phyloP scores from a whole-genome alignment of 2,113 vertebrate genomes.

The Cephalopholis sonnerati region DNA sequence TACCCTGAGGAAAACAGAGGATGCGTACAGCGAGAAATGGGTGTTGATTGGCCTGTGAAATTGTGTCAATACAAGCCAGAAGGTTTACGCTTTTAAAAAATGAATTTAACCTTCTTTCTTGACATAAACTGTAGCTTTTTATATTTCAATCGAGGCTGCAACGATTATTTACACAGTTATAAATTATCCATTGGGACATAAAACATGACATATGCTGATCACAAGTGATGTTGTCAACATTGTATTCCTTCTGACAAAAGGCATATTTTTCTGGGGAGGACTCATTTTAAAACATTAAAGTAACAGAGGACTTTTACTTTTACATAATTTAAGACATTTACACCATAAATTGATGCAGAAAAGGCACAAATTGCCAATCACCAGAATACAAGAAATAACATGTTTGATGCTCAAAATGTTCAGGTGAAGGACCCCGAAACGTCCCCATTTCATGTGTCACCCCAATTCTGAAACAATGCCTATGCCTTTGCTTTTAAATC shows the following conservation, averaged over 20 bases:
- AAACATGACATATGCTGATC: background rate
- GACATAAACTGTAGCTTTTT: background rate
- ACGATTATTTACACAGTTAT: background rate
- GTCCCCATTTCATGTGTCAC: too few species aligned
- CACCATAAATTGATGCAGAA: too few species aligned
- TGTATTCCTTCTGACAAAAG: background rate
- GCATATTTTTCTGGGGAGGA: too few species aligned
- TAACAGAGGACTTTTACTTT: too few species aligned
- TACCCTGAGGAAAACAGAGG: slow-evolving; percentile 32
- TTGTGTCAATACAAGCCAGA: slow-evolving; percentile 5
- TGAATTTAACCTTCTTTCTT: background rate
- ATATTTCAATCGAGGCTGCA: background rate
- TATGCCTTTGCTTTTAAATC: too few species aligned
- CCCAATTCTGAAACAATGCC: too few species aligned
- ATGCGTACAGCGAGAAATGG: background rate
- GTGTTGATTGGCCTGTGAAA: slow-evolving; percentile 43
- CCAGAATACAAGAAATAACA: too few species aligned
- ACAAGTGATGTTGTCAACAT: background rate
- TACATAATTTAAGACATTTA: too few species aligned
- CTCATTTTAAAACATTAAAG: too few species aligned
- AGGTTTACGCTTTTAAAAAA: background rate
- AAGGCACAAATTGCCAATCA: too few species aligned
- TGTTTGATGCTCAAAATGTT: too few species aligned
- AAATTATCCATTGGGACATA: background rate
- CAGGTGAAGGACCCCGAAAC: too few species aligned